Conservation (phyloP, 2,888 invertebrate species). For the Alcis repandata region DNA sequence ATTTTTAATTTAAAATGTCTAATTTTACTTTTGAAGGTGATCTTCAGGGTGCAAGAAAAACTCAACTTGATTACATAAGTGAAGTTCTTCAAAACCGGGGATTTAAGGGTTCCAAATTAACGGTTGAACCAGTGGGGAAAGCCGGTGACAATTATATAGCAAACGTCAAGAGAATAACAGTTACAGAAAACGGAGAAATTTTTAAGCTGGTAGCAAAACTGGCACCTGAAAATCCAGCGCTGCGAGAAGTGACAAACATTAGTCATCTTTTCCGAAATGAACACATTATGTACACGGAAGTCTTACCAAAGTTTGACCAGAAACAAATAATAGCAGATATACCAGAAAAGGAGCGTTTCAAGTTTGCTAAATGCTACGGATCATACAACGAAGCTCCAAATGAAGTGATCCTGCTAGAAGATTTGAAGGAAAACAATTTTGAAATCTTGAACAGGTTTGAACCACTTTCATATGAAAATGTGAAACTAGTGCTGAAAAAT, state of each 20-base stretch:
- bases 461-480: constrained; percentile 52
- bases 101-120: constrained; percentile 50
- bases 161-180: constrained; percentile 46
- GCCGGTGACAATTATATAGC: constrained; percentile 54
- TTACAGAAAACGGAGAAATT: constrained; percentile 44
- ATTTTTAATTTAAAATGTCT: no score
- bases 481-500: constrained; percentile 58
- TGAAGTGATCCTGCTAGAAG: constrained; percentile 57
- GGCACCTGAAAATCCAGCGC: constrained; percentile 51
- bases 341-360: constrained; percentile 54
- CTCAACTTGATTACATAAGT: constrained; percentile 57
- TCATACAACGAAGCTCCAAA: constrained; percentile 26
- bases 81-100: constrained; percentile 55
- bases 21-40: constrained; percentile 52
- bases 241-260: constrained; percentile 47
- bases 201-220: constrained; percentile 65
- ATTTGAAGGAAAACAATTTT: constrained; percentile 55
- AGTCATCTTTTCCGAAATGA: constrained; percentile 58
- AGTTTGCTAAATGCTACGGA: constrained; percentile 40
- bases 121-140: constrained; percentile 53
- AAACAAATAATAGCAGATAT: constrained; percentile 57
- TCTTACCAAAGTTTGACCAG: constrained; percentile 52
- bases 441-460: constrained; percentile 59
- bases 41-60: constrained; percentile 45
- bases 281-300: constrained; percentile 55